Percentiles rank a stretch among this genome's conserved stretches.
Evolutionary conservation across 2,797 vertebrate species (phyloP).

Genomic region (Vultur gryphus): DNA sequence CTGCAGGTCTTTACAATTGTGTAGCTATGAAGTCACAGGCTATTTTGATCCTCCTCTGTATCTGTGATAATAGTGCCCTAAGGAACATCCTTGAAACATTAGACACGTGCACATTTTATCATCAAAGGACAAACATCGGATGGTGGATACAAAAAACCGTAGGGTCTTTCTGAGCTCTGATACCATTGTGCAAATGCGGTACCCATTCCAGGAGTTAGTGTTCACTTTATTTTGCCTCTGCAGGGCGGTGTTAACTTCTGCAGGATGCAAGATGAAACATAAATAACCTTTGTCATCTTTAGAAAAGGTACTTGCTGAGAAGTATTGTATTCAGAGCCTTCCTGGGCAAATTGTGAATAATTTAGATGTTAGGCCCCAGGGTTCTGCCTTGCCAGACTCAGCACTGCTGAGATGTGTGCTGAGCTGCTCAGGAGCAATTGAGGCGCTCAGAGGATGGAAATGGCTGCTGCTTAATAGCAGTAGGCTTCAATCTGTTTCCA

Average conservation of each 20-base stretch:
- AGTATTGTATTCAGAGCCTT: neutral
- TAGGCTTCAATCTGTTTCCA: neutral
- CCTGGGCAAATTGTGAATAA: neutral
- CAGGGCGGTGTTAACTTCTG: neutral
- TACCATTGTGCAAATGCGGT: neutral
- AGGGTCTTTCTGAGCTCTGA: neutral
- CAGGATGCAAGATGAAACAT: neutral
- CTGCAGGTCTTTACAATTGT: neutral
- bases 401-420: neutral
- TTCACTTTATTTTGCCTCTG: neutral
- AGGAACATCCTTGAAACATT: neutral
- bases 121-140: neutral
- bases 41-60: neutral
- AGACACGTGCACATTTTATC: rapidly evolving
- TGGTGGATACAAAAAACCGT: neutral
- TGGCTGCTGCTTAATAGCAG: neutral
- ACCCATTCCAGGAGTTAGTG: rapidly evolving
- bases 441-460: neutral
- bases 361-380: neutral
- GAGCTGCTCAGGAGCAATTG: neutral
- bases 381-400: neutral
- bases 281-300: neutral
- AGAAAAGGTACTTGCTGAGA: neutral
- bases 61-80: neutral
- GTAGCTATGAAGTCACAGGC: neutral